Percentiles rank a stretch among this genome's conserved stretches.
Evolutionary conservation across 2,113 vertebrate species (phyloP).

Genomic region (Monopterus albus): DNA sequence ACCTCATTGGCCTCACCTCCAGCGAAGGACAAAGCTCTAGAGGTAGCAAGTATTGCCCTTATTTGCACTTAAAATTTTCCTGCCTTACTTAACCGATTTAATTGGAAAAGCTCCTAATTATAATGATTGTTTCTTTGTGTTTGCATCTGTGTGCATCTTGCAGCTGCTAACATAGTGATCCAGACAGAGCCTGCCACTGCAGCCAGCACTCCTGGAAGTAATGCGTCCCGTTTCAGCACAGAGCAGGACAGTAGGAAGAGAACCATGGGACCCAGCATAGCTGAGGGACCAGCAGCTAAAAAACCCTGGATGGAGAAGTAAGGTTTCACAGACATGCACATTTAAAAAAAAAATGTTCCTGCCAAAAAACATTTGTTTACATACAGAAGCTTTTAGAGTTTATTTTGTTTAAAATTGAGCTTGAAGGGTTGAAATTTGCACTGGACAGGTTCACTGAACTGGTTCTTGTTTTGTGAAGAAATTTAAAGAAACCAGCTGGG

Average conservation of each 20-base stretch:
- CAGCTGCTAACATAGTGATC: constrained; percentile 96
- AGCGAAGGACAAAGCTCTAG: constrained; percentile 90
- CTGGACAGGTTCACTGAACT: not conserved
- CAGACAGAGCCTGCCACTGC: constrained; percentile 89
- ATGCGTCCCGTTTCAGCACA: constrained; percentile 86
- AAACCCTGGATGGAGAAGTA: constrained; percentile 97
- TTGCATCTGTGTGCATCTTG: constrained; percentile 32
- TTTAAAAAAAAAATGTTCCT: too few relatives aligned
- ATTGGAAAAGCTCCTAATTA: not conserved
- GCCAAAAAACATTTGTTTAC: too few relatives aligned
- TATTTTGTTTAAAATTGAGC: not conserved
- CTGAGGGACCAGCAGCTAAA: constrained; percentile 87
- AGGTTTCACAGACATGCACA: constrained; percentile 53
- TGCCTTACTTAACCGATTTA: not conserved
- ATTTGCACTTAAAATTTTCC: not conserved
- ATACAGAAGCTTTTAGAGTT: too few relatives aligned
- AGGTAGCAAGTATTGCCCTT: constrained; percentile 80
- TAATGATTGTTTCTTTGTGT: not conserved
- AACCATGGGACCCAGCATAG: constrained; percentile 71
- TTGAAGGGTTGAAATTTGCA: not conserved
- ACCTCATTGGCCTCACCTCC: constrained; percentile 97
- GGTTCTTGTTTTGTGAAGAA: constrained; percentile 14
- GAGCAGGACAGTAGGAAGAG: constrained; percentile 94
- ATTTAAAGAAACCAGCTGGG: constrained; percentile 13
- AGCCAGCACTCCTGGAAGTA: constrained; percentile 82